phyloP scores from a whole-genome alignment of 2,113 vertebrate genomes.

The Pituophis catenifer region DNA sequence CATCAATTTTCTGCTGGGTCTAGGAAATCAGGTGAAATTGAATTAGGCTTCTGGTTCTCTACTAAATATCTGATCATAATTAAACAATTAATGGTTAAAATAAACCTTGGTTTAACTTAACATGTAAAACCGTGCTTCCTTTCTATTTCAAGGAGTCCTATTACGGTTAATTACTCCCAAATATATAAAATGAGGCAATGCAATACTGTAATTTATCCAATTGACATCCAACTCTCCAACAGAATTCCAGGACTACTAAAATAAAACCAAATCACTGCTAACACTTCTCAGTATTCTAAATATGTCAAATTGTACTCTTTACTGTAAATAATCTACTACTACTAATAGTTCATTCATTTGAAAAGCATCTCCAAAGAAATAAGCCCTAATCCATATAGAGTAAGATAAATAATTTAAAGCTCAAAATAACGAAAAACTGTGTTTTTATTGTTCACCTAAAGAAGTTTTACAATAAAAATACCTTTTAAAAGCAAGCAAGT shows the following conservation, averaged over 20 bases:
- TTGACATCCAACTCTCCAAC: not conserved
- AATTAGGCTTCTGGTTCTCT: not conserved
- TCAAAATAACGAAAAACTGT: constrained; percentile 17
- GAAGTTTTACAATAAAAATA: constrained; percentile 41
- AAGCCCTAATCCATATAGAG: not conserved
- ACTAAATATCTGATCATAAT: not conserved
- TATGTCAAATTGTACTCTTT: not conserved
- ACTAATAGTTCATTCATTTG: not conserved
- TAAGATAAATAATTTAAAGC: constrained; percentile 26
- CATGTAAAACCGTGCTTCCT: not conserved
- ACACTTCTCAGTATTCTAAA: not conserved
- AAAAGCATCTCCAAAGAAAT: constrained; percentile 5
- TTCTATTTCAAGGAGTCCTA: not conserved
- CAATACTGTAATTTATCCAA: not conserved
- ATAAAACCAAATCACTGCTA: not conserved
- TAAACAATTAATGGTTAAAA: not conserved
- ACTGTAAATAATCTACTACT: not conserved
- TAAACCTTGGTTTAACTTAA: not conserved
- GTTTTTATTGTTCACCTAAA: constrained; percentile 40
- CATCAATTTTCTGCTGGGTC: not conserved
- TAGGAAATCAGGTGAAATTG: not conserved
- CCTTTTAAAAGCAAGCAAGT: constrained; percentile 26
- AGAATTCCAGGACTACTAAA: not conserved
- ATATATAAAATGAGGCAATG: not conserved
- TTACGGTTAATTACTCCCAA: not conserved